These are phyloP conservation scores for Paramuricea clavata DNA, from an alignment of 92 coral and sea anemone species.

Conservation along the genomic window DNA sequence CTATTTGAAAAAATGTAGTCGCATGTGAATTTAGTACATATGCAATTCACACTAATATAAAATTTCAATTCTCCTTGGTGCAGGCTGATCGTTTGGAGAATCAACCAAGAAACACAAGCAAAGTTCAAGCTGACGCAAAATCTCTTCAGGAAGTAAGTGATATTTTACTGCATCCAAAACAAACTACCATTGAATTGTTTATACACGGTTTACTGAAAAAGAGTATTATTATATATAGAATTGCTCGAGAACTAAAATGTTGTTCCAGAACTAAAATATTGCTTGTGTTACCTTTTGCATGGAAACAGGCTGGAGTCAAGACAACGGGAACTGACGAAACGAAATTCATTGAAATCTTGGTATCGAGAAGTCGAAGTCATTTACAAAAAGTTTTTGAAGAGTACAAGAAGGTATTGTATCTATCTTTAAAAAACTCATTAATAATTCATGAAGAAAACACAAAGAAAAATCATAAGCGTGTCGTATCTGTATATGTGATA, in stretches of 20 bases:
- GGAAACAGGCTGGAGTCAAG: constrained; percentile 27
- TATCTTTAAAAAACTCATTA: too few relatives aligned
- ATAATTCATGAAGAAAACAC: too few relatives aligned
- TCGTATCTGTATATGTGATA: too few relatives aligned
- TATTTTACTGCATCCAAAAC: neutral
- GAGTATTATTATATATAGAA: too few relatives aligned
- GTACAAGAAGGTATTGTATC: constrained; percentile 11
- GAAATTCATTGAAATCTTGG: constrained; percentile 29
- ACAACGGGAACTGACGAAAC: constrained; percentile 31
- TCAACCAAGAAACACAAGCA: constrained; percentile 30
- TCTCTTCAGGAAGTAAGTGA: constrained; percentile 9
- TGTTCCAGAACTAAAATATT: too few relatives aligned
- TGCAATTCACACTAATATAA: too few relatives aligned
- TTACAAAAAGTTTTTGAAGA: constrained; percentile 34
- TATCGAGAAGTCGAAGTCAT: constrained; percentile 29
- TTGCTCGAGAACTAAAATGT: neutral
- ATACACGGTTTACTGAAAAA: too few relatives aligned
- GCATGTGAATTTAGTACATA: too few relatives aligned
- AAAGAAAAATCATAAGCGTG: too few relatives aligned
- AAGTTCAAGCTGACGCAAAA: constrained; percentile 39
- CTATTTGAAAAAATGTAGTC: too few relatives aligned
- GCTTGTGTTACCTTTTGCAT: neutral
- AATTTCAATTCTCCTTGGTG: neutral
- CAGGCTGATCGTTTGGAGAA: constrained; percentile 34
- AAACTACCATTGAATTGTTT: too few relatives aligned